These are phyloP conservation scores for Lasioglossum calceatum DNA, from an alignment of 2,888 invertebrate species.

Conservation along the genomic window DNA sequence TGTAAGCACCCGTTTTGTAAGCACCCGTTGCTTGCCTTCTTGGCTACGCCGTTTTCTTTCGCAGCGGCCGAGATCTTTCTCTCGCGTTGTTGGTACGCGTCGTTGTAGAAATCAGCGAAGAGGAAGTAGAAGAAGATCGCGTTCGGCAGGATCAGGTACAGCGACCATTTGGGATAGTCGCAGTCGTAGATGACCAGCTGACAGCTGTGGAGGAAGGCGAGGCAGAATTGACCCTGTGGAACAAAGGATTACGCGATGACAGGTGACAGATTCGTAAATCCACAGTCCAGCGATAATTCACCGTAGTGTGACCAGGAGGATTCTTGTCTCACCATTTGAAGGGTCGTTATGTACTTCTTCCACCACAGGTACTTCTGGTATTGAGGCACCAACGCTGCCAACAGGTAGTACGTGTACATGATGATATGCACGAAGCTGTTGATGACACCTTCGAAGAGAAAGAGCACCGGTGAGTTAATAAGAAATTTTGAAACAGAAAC, in stretches of 20 bases:
- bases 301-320: not conserved
- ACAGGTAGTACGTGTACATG: constrained; percentile 97
- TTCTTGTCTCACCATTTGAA: constrained; percentile 88
- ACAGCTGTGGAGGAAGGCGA: constrained; percentile 93
- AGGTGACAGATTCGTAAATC: not conserved
- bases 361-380: constrained; percentile 96
- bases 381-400: constrained; percentile 95
- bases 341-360: constrained; percentile 96
- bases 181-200: constrained; percentile 95
- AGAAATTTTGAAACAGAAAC: not conserved
- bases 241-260: not conserved
- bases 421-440: constrained; percentile 98
- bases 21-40: constrained; percentile 49
- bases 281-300: not conserved
- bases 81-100: constrained; percentile 86
- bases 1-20: constrained; percentile 51
- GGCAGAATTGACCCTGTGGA: constrained; percentile 94
- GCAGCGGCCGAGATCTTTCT: not conserved
- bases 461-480: not conserved
- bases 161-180: constrained; percentile 93
- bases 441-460: constrained; percentile 87
- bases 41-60: constrained; percentile 3
- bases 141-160: constrained; percentile 94
- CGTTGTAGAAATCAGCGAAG: constrained; percentile 96
- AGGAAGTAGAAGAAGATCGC: constrained; percentile 96